These are phyloP conservation scores for Sterna hirundo DNA, from an alignment of 2,113 vertebrate genomes.

Conservation along the genomic window DNA sequence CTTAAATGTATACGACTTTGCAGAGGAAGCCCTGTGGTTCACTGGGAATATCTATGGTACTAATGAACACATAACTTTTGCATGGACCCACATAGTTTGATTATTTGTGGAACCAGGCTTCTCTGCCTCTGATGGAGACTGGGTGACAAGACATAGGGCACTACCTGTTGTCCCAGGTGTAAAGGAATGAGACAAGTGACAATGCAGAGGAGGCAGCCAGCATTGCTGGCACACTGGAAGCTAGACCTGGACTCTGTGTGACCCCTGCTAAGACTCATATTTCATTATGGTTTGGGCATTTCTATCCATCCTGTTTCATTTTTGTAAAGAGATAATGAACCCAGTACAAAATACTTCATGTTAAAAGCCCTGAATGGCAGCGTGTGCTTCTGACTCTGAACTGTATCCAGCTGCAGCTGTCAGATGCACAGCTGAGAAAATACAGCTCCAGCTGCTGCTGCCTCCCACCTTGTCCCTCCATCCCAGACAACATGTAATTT, in stretches of 20 bases:
- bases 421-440: constrained; percentile 53
- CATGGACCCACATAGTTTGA: fast-evolving
- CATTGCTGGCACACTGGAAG: not conserved
- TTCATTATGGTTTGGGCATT: not conserved
- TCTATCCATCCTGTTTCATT: not conserved
- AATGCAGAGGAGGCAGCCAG: not conserved
- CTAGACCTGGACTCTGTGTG: not conserved
- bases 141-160: not conserved
- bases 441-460: constrained; percentile 34
- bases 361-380: constrained; percentile 21
- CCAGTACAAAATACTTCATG: not conserved
- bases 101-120: not conserved
- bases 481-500: constrained; percentile 60
- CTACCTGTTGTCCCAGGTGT: not conserved
- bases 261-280: not conserved
- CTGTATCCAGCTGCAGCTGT: constrained; percentile 33
- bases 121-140: not conserved
- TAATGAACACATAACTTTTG: not conserved
- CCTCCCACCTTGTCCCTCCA: constrained; percentile 35
- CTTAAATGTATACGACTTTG: not conserved
- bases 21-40: not conserved
- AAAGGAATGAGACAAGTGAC: not conserved
- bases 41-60: not conserved
- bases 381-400: not conserved
- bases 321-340: constrained; percentile 1